Evolutionary conservation across 1,140 invertebrate genomes (phyloP).

Genomic region (Polypedilum pembai): DNA sequence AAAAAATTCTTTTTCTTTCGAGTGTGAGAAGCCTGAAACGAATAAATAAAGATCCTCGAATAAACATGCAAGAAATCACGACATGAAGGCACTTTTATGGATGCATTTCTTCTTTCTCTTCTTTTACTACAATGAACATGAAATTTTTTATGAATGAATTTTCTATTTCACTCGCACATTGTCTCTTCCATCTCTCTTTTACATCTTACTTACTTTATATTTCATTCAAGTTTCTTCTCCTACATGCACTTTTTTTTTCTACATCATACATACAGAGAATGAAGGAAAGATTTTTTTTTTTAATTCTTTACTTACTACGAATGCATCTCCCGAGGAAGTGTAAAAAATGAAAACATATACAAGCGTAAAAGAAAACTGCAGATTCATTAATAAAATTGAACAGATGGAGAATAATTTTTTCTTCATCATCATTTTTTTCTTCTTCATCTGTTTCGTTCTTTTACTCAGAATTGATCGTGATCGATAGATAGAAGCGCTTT

Average conservation of each 20-base stretch:
- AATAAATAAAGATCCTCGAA: not conserved
- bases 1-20: not conserved
- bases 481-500: too few species aligned
- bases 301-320: not conserved
- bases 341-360: slow-evolving; percentile 6
- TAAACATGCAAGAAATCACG: not conserved
- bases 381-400: slow-evolving; percentile 29
- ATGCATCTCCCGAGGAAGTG: not conserved
- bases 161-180: not conserved
- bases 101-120: slow-evolving; percentile 1
- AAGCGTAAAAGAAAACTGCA: slow-evolving; percentile 10
- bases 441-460: too few species aligned
- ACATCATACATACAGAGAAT: not conserved
- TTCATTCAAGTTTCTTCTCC: not conserved
- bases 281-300: not conserved
- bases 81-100: not conserved
- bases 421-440: not conserved
- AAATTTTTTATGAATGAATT: slow-evolving; percentile 25
- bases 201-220: not conserved
- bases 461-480: too few species aligned
- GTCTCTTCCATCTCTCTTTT: not conserved
- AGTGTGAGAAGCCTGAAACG: not conserved
- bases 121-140: slow-evolving; percentile 14
- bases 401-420: slow-evolving; percentile 12
- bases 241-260: slow-evolving; percentile 14